A percentile compares a stretch with the other conserved stretches of the same genome.
These are phyloP conservation scores for Thalpophila matura DNA, from an alignment of 2,888 invertebrate species.

Conservation along the genomic window DNA sequence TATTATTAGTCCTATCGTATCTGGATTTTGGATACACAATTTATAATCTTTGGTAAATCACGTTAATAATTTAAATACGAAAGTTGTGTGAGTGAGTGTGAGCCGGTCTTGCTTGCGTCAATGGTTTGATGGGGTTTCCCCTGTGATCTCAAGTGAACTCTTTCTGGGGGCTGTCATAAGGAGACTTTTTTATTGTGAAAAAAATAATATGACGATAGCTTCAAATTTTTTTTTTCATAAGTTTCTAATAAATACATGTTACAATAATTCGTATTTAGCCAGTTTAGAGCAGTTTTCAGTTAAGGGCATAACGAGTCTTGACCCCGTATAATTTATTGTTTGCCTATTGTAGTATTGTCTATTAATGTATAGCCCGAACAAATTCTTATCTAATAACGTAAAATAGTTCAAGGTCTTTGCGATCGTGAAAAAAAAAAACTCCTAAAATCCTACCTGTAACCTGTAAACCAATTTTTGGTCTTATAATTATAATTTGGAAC, in stretches of 20 bases:
- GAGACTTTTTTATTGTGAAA: constrained; percentile 18
- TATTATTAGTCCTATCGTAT: too few relatives aligned
- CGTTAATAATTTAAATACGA: too few relatives aligned
- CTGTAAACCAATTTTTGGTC: too few relatives aligned
- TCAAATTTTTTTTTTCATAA: constrained; percentile 21
- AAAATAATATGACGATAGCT: too few relatives aligned
- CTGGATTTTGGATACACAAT: too few relatives aligned
- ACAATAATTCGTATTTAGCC: too few relatives aligned
- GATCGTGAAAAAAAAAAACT: too few relatives aligned
- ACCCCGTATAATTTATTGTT: constrained; percentile 13
- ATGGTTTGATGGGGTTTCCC: constrained; percentile 23
- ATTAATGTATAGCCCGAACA: background rate
- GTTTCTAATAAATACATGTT: constrained; percentile 22
- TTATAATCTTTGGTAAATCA: too few relatives aligned
- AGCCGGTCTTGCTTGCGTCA: constrained; percentile 37
- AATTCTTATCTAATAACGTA: background rate
- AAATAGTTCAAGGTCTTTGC: too few relatives aligned
- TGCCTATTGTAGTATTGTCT: constrained; percentile 2
- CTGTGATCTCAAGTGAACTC: background rate
- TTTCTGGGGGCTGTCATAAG: background rate
- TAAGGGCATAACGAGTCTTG: constrained; percentile 25
- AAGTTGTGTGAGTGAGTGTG: too few relatives aligned
- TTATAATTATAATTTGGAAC: too few relatives aligned
- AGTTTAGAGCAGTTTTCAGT: constrained; percentile 15
- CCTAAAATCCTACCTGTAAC: too few relatives aligned